Evolutionary conservation across 2,888 invertebrate species (phyloP).

Genomic region (Plebejus melissa): DNA sequence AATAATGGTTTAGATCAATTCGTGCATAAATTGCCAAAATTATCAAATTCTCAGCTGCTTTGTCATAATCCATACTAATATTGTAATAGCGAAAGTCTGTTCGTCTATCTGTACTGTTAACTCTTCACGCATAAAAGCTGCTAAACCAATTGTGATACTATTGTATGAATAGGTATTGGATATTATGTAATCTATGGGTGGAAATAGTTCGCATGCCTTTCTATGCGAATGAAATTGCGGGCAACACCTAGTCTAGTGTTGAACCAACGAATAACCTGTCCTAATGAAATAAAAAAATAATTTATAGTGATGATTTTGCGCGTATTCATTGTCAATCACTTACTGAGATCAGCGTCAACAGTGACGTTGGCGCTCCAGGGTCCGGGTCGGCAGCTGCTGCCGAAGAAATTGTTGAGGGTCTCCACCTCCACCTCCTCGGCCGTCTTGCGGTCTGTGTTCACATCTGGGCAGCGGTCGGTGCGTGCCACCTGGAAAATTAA

Average conservation of each 20-base stretch:
- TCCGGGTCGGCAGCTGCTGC: constrained; percentile 85
- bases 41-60: too few species aligned
- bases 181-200: too few species aligned
- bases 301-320: too few species aligned
- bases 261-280: neutral
- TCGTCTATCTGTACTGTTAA: too few species aligned
- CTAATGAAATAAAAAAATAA: too few species aligned
- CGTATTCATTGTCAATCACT: constrained; percentile 44
- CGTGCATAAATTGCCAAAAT: neutral
- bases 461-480: constrained; percentile 53
- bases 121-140: too few species aligned
- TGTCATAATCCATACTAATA: too few species aligned
- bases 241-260: neutral
- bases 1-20: constrained; percentile 9
- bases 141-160: too few species aligned
- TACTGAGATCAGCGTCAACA: constrained; percentile 79
- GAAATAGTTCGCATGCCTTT: too few species aligned
- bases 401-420: constrained; percentile 81
- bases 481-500: constrained; percentile 49
- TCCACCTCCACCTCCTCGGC: constrained; percentile 81
- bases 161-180: too few species aligned
- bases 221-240: too few species aligned
- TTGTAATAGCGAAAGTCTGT: too few species aligned
- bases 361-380: constrained; percentile 78
- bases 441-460: constrained; percentile 47